Percentiles rank a stretch among this genome's conserved stretches.
phyloP scores from a whole-genome alignment of 2,113 vertebrate species.

The Scytalopus superciliaris region DNA sequence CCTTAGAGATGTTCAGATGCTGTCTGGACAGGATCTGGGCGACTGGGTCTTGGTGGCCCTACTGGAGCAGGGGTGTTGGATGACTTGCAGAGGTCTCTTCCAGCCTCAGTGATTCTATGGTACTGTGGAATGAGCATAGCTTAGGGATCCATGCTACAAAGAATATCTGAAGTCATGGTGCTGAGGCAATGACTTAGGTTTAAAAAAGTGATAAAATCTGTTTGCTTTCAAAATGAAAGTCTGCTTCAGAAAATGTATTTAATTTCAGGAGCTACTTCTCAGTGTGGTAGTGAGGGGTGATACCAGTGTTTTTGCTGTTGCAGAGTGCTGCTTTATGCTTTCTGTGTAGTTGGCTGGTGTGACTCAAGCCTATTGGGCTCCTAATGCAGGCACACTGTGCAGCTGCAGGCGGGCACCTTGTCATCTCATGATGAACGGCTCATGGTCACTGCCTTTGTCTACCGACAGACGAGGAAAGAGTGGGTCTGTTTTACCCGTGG shows the following conservation, averaged over 20 bases:
- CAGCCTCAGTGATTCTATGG: not conserved
- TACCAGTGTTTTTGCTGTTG: not conserved
- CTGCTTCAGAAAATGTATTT: not conserved
- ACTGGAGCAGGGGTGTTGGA: not conserved
- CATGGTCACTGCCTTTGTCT: not conserved
- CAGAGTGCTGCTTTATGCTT: not conserved
- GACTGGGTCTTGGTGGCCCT: not conserved
- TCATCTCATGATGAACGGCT: not conserved
- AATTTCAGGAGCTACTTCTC: not conserved
- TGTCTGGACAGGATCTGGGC: not conserved
- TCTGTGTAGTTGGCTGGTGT: not conserved
- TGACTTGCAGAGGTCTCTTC: not conserved
- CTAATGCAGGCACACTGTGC: not conserved
- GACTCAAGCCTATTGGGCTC: not conserved
- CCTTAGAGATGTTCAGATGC: not conserved
- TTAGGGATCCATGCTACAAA: not conserved
- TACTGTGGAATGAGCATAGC: not conserved
- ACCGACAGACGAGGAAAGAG: not conserved
- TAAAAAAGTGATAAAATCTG: not conserved
- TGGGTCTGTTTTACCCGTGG: not conserved
- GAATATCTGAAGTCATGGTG: accelerated
- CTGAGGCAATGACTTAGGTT: not conserved
- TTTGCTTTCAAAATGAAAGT: not conserved
- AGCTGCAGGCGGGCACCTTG: not conserved
- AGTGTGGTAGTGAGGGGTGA: not conserved